Conservation (phyloP, 1,140 invertebrate species). For the Halictus rubicundus region DNA sequence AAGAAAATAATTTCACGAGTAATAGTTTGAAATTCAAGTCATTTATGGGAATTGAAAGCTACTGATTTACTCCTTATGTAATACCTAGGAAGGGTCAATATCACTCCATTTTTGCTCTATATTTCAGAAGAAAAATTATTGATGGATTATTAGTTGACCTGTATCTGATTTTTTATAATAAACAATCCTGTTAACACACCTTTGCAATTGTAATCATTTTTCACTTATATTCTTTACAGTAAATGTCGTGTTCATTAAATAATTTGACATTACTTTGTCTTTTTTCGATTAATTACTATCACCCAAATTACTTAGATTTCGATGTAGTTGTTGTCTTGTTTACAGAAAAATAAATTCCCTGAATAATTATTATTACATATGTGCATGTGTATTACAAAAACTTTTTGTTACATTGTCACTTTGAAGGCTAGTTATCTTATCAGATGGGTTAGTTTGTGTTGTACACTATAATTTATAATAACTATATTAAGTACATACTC, state of each 20-base stretch:
- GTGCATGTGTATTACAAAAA: not conserved
- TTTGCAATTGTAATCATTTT: not conserved
- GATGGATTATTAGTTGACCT: not conserved
- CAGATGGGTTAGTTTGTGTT: not conserved
- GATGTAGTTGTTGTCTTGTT: no score
- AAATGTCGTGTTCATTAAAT: not conserved
- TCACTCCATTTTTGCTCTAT: slow-evolving; percentile 45
- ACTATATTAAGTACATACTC: not conserved
- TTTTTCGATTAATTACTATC: not conserved
- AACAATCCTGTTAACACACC: not conserved
- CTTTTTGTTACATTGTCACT: not conserved
- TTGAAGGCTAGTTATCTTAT: not conserved
- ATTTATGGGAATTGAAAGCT: slow-evolving; percentile 21
- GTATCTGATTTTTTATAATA: not conserved
- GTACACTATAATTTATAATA: not conserved
- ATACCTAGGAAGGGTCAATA: slow-evolving; percentile 70
- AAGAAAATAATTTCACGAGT: not conserved
- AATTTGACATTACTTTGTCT: not conserved
- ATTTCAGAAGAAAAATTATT: slow-evolving; percentile 14
- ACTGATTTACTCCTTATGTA: slow-evolving; percentile 69
- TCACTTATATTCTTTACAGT: not conserved
- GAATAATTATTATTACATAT: not conserved
- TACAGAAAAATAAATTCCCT: not conserved
- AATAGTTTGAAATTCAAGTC: slow-evolving; percentile 13
- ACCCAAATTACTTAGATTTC: not conserved